A percentile compares a stretch with the other conserved stretches of the same genome.
Conservation (phyloP, 2,797 vertebrate species). For the Coccyzus lansbergi region DNA sequence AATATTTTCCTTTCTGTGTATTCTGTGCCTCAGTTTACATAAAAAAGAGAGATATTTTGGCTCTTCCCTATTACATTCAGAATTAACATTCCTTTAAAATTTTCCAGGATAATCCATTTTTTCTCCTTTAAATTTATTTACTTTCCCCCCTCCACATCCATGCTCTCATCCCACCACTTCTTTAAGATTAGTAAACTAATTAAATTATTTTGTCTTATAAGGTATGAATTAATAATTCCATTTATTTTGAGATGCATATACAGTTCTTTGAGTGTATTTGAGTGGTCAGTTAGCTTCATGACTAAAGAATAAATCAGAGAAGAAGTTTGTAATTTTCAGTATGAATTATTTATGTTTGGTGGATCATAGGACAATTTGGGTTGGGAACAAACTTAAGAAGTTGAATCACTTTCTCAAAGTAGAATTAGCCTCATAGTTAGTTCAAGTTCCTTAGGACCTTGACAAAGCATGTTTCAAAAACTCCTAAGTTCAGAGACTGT, state of each 20-base stretch:
- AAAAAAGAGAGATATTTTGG: not conserved
- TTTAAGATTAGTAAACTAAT: not conserved
- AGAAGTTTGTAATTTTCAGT: not conserved
- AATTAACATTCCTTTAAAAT: not conserved
- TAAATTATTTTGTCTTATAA: not conserved
- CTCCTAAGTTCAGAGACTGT: not conserved
- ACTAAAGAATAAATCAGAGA: constrained; percentile 7
- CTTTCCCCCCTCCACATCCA: not conserved
- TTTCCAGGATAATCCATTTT: not conserved
- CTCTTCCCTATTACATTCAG: not conserved
- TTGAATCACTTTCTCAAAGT: not conserved
- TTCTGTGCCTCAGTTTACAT: not conserved
- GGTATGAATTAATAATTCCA: not conserved
- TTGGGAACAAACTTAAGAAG: not conserved
- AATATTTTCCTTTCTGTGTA: not conserved
- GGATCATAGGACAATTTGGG: not conserved
- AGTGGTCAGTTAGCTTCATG: not conserved
- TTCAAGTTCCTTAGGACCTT: not conserved
- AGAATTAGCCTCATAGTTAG: not conserved
- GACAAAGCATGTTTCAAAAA: not conserved
- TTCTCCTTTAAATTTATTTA: not conserved
- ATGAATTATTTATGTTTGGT: not conserved
- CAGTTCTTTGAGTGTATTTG: not conserved
- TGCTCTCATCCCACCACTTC: not conserved
- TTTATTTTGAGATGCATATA: not conserved